Conservation (phyloP, 2,797 vertebrate genomes). For the Notoglanidium macrostoma region DNA sequence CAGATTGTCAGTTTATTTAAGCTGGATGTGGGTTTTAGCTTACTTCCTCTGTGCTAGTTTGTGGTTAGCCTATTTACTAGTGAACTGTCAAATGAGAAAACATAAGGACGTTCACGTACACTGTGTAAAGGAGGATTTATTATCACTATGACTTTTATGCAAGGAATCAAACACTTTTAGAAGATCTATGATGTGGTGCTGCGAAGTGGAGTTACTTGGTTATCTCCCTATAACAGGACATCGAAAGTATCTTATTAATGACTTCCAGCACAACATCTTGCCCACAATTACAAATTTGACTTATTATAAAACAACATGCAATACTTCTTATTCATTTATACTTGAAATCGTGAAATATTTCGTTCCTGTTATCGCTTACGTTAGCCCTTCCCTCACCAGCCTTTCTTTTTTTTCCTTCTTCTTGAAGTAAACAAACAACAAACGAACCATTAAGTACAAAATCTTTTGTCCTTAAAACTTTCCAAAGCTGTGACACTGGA, state of each 20-base stretch:
- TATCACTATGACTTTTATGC: neutral
- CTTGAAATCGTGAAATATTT: neutral
- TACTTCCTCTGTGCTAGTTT: neutral
- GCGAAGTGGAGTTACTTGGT: no score
- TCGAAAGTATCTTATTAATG: neutral
- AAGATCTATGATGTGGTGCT: neutral
- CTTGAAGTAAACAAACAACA: neutral
- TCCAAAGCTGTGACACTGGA: no score
- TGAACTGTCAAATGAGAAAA: neutral
- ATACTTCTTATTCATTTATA: neutral
- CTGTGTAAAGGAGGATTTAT: neutral
- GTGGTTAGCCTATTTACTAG: neutral
- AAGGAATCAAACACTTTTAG: neutral
- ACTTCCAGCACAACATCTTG: neutral
- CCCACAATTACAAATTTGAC: neutral
- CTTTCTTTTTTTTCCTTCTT: neutral
- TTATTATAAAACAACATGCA: neutral
- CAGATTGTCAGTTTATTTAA: neutral
- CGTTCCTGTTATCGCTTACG: neutral
- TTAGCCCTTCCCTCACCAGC: neutral
- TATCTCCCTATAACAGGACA: neutral
- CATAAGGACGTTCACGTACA: neutral
- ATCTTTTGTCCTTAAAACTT: no score
- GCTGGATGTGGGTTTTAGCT: neutral
- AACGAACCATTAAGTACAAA: no score